Conservation (phyloP, 2,113 vertebrate genomes). For the Bubo blakistoni region DNA sequence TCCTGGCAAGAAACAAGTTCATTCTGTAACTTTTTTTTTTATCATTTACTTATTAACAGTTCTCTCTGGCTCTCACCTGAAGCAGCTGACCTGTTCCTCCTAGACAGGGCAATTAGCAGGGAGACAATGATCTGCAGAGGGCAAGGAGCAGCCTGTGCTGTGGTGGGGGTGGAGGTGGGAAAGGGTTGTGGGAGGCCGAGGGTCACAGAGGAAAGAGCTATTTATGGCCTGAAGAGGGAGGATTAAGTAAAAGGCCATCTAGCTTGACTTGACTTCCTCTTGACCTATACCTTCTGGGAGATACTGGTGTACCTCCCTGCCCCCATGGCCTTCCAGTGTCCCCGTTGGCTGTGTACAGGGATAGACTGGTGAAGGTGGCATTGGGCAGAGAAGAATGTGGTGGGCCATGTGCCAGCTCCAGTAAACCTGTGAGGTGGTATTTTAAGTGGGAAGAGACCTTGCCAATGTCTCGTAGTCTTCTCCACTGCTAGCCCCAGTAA, state of each 20-base stretch:
- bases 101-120: constrained; percentile 45
- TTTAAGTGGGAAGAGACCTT: not conserved
- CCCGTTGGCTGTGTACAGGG: not conserved
- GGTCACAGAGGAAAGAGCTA: constrained; percentile 22
- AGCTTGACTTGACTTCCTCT: constrained; percentile 38
- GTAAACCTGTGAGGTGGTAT: not conserved
- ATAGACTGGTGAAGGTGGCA: not conserved
- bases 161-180: not conserved
- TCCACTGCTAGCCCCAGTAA: not conserved
- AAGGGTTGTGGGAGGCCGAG: not conserved
- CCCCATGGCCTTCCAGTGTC: not conserved
- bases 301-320: not conserved
- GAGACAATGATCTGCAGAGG: constrained; percentile 61
- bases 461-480: not conserved
- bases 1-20: constrained; percentile 47
- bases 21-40: constrained; percentile 51
- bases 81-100: constrained; percentile 60
- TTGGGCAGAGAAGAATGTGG: not conserved
- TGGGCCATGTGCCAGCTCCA: not conserved
- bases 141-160: constrained; percentile 52
- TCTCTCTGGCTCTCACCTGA: constrained; percentile 51
- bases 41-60: constrained; percentile 67
- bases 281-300: constrained; percentile 6
- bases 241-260: constrained; percentile 32
- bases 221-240: constrained; percentile 39